These are phyloP conservation scores for Anneissia japonica DNA, from an alignment of 35 echinoderm and acorn worm species.

Conservation along the genomic window DNA sequence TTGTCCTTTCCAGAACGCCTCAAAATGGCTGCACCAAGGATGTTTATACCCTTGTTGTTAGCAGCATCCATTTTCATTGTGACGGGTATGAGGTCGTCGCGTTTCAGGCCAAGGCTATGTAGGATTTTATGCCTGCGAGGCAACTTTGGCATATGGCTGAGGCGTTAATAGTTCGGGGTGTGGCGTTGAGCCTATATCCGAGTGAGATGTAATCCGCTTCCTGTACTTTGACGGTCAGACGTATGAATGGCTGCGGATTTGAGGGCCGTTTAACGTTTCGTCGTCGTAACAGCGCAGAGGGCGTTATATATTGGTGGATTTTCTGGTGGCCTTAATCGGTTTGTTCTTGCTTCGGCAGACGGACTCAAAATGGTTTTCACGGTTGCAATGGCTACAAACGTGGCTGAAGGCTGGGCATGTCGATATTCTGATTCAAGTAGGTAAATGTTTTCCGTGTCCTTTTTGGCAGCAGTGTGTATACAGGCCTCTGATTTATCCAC, in stretches of 20 bases:
- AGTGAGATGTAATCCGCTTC: not conserved
- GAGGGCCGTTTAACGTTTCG: conserved; percentile 5
- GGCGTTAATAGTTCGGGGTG: not conserved
- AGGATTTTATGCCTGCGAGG: not conserved
- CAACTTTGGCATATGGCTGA: conserved; percentile 10
- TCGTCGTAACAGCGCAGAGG: not conserved
- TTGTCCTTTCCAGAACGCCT: not conserved
- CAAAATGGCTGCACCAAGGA: not conserved
- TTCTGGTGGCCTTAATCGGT: not conserved
- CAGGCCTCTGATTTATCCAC: not conserved
- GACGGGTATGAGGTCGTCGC: conserved; percentile 6
- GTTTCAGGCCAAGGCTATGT: not conserved
- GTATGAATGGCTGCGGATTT: conserved; percentile 2
- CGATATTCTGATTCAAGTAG: not conserved
- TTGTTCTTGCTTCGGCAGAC: not conserved
- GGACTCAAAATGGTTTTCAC: not conserved
- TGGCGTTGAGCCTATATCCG: not conserved
- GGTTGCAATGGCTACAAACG: not conserved
- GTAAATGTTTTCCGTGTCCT: not conserved
- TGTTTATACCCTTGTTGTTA: conserved; percentile 21
- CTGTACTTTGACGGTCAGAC: not conserved
- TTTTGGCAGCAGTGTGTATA: not conserved
- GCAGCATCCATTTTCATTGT: conserved; percentile 7
- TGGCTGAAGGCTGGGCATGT: not conserved
- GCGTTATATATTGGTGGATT: not conserved